These are phyloP conservation scores for Tenebrio molitor DNA, from an alignment of 1,140 invertebrate species.

Conservation along the genomic window DNA sequence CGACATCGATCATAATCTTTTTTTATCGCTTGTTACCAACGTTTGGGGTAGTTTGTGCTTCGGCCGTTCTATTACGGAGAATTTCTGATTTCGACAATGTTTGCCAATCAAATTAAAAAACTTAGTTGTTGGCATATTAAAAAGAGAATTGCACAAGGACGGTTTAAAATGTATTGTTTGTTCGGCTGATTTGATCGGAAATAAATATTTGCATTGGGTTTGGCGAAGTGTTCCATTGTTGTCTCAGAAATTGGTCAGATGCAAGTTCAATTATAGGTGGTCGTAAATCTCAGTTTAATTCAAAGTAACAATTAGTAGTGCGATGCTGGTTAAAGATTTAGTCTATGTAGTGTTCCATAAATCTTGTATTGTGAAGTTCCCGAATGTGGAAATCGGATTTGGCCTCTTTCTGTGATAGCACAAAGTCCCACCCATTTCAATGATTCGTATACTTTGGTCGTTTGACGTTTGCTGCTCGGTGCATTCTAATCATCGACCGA, in stretches of 20 bases:
- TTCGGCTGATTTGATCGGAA: slow-evolving; percentile 43
- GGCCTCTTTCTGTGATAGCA: slow-evolving; percentile 37
- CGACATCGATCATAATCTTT: no score
- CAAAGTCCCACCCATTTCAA: slow-evolving; percentile 37
- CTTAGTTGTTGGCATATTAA: slow-evolving; percentile 6
- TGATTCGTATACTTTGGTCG: slow-evolving; percentile 40
- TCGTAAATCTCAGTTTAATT: slow-evolving; percentile 37
- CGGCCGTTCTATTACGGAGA: no score
- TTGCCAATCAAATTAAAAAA: slow-evolving; percentile 20
- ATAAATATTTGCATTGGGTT: slow-evolving; percentile 37
- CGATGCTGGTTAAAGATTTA: slow-evolving; percentile 36
- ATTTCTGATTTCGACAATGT: no score
- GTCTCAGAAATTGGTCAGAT: slow-evolving; percentile 24
- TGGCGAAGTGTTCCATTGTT: slow-evolving; percentile 17
- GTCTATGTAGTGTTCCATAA: slow-evolving; percentile 33
- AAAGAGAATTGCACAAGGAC: not conserved
- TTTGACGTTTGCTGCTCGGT: slow-evolving; percentile 38
- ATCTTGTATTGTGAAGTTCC: slow-evolving; percentile 31
- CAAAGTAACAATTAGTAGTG: slow-evolving; percentile 39
- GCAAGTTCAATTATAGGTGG: slow-evolving; percentile 38
- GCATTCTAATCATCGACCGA: slow-evolving; percentile 44
- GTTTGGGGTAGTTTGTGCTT: no score
- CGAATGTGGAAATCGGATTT: slow-evolving; percentile 43
- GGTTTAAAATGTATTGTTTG: slow-evolving; percentile 45
- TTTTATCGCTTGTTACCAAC: no score